Conservation (phyloP, 2,113 vertebrate species). For the Morone chrysops region DNA sequence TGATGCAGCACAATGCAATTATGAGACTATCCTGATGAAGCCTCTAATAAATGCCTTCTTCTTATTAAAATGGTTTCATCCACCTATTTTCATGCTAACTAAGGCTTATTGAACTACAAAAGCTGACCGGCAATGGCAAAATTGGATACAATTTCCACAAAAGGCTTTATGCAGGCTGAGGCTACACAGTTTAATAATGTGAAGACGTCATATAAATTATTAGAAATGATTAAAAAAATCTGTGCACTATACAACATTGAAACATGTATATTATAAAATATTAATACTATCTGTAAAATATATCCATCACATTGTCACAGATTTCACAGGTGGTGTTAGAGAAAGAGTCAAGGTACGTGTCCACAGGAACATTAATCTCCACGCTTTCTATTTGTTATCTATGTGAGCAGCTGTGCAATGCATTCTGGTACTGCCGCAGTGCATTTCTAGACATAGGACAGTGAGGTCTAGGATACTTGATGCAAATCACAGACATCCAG, state of each 20-base stretch:
- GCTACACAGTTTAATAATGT: not conserved
- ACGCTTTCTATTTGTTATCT: too few species aligned
- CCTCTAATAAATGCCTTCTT: constrained; percentile 7
- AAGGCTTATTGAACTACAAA: constrained; percentile 22
- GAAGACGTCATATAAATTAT: not conserved
- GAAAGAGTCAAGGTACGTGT: too few species aligned
- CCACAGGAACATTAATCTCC: too few species aligned
- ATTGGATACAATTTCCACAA: constrained; percentile 3
- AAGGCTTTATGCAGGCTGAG: not conserved
- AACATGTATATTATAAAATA: not conserved
- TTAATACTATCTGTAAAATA: not conserved
- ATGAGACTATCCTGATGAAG: constrained; percentile 30
- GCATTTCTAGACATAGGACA: too few species aligned
- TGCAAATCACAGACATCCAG: too few species aligned
- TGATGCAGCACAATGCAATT: not conserved
- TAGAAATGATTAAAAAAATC: not conserved
- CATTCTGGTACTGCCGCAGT: too few species aligned
- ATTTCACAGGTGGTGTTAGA: not conserved
- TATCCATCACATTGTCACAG: not conserved
- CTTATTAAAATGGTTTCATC: constrained; percentile 27
- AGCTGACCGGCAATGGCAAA: not conserved
- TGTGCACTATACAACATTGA: not conserved
- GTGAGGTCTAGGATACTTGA: too few species aligned
- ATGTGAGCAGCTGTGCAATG: too few species aligned
- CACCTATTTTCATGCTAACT: constrained; percentile 51